phyloP scores from a whole-genome alignment of 2,888 invertebrate genomes.

The Pterostichus niger region DNA sequence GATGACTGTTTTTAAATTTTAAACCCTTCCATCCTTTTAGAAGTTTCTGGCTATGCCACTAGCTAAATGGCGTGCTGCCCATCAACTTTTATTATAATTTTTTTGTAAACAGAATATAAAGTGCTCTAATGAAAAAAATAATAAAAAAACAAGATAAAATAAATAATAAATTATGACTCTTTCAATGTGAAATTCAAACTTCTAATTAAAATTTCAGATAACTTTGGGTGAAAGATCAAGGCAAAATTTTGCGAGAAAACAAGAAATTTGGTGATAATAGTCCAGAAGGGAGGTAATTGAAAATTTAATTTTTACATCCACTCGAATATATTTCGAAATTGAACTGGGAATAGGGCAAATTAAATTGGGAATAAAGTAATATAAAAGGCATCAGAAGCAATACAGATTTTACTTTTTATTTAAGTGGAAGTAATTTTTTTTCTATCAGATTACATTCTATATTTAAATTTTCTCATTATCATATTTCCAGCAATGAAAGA shows the following conservation, averaged over 20 bases:
- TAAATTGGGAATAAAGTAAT: constrained; percentile 49
- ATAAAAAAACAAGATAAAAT: too few species aligned
- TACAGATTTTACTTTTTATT: constrained; percentile 11
- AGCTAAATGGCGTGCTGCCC: too few species aligned
- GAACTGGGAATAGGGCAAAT: constrained; percentile 44
- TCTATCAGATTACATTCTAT: constrained; percentile 9
- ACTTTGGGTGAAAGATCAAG: neutral
- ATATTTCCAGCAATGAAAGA: constrained; percentile 1
- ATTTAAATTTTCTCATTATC: neutral
- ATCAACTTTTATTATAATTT: too few species aligned
- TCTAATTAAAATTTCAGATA: neutral
- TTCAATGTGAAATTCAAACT: too few species aligned
- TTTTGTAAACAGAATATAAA: too few species aligned
- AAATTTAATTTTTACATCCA: constrained; percentile 37
- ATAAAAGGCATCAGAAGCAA: constrained; percentile 8
- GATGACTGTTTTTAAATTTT: too few species aligned
- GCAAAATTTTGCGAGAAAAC: neutral
- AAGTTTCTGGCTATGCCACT: too few species aligned
- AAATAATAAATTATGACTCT: too few species aligned
- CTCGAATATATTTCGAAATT: constrained; percentile 30
- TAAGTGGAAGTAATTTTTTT: neutral
- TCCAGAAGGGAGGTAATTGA: neutral
- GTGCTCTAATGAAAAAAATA: too few species aligned
- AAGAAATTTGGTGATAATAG: neutral
- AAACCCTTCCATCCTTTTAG: too few species aligned